Percentiles rank a stretch among this genome's conserved stretches.
These are phyloP conservation scores for Pycnonotus jocosus DNA, from an alignment of 2,113 vertebrate genomes.

Conservation along the genomic window DNA sequence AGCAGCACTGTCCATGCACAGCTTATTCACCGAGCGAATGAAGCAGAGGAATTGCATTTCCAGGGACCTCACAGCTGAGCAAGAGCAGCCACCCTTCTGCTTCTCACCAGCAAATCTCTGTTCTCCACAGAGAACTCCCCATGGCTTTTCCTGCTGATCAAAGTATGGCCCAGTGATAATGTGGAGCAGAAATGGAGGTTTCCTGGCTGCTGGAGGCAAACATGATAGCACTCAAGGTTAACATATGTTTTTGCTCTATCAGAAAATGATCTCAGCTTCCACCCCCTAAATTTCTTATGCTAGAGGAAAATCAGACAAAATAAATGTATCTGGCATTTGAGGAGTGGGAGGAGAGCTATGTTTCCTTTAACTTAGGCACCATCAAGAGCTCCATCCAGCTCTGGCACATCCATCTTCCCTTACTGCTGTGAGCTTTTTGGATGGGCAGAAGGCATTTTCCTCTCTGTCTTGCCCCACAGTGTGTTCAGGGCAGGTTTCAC, in stretches of 20 bases:
- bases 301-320: background rate
- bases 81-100: background rate
- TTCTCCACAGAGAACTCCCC: background rate
- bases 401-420: background rate
- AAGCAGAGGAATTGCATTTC: background rate
- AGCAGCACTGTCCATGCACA: background rate
- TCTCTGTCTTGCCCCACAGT: background rate
- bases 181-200: background rate
- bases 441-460: background rate
- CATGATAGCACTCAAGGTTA: background rate
- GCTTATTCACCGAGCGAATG: background rate
- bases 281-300: background rate
- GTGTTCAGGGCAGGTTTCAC: background rate
- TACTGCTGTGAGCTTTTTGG: background rate
- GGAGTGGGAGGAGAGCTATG: background rate
- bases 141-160: background rate
- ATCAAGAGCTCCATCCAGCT: background rate
- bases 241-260: constrained; percentile 54
- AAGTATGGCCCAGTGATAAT: background rate
- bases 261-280: constrained; percentile 49
- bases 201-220: background rate
- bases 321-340: background rate
- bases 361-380: background rate
- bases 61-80: background rate
- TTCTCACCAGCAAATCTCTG: background rate